Conservation (phyloP, 2,113 vertebrate genomes). For the Apistogramma diplotaenia region DNA sequence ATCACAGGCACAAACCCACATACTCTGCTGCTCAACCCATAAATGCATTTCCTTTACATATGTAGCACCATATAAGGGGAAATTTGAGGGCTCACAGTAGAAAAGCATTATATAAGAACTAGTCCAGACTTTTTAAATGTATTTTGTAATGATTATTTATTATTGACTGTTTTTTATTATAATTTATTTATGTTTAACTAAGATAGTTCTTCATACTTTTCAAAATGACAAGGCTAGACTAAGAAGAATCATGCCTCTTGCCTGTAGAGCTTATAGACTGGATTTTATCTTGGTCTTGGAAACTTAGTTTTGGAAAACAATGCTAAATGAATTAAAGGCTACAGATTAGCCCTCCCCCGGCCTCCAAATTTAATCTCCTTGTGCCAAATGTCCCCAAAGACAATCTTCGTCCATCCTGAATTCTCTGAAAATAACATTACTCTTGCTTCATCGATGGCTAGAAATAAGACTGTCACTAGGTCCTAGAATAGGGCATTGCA, state of each 20-base stretch:
- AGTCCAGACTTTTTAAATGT: too few species aligned
- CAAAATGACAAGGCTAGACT: neutral
- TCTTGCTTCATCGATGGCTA: conserved; percentile 19
- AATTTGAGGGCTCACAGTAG: too few species aligned
- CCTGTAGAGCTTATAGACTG: neutral
- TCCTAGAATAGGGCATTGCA: conserved; percentile 7
- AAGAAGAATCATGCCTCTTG: neutral
- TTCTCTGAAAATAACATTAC: conserved; percentile 48
- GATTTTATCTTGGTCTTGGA: neutral
- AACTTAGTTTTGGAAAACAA: neutral
- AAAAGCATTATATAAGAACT: too few species aligned
- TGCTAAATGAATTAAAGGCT: conserved; percentile 5
- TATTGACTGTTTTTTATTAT: neutral
- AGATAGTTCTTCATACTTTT: neutral
- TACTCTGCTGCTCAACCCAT: too few species aligned
- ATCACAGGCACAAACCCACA: too few species aligned
- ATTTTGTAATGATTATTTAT: neutral
- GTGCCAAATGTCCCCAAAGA: conserved; percentile 39
- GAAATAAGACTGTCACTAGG: conserved; percentile 60
- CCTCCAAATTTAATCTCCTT: neutral
- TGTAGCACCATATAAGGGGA: too few species aligned
- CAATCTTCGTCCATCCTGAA: conserved; percentile 43
- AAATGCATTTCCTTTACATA: too few species aligned
- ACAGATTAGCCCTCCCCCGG: neutral
- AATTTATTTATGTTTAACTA: neutral